Evolutionary conservation across 1,140 invertebrate genomes (phyloP), one percentile per base, ranked within the genome.

Genomic region (Delia radicum): DNA sequence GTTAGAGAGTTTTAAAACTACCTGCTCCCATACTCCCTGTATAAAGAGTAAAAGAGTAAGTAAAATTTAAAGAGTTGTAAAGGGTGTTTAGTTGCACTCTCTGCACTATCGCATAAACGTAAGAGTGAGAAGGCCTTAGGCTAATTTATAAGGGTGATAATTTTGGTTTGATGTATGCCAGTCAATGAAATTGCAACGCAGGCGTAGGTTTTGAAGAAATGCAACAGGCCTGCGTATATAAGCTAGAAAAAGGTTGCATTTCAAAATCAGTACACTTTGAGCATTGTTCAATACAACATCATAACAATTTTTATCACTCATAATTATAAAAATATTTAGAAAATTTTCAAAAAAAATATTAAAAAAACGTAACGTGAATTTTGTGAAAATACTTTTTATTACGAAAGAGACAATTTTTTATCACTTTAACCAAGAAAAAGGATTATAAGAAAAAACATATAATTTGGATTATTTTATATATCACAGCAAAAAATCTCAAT

Each of bases 221-320:
- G 76, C 74, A 75, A 76, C 74, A 77, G 8, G 42, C 28, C 21
- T 48, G 74, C 73, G 77, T 85, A 85, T 85, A 85, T 79, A 85
- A 82, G 78, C 77, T 76, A 21, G 61, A 8, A n/a, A 65, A 73
- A 26, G 55, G 28, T 61, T 75, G 6, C 69, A 63, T 76, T 71
- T 79, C 62, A 76, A 80, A 81, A 80, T 83, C 81, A 85, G 82
- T 82, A 78, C 76, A 74, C 78, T 77, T 15, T 24, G 27, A 73
- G 13, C 72, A 28, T 28, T 73, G 42, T 42, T 42, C 24, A 27
- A 42, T 24, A 48, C 31, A 72, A 72, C 24, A 72, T n/a, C 21
- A 26, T 26, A 71, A 21, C 21, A 42, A 42, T n/a, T 15, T n/a
- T n/a, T 42, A 48, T 42, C 67, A 21, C 7, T 26, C 5, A 72